Percentiles rank a stretch among this genome's conserved stretches.
Conservation (phyloP, 2,888 invertebrate genomes). For the Alentia gelatinosa region DNA sequence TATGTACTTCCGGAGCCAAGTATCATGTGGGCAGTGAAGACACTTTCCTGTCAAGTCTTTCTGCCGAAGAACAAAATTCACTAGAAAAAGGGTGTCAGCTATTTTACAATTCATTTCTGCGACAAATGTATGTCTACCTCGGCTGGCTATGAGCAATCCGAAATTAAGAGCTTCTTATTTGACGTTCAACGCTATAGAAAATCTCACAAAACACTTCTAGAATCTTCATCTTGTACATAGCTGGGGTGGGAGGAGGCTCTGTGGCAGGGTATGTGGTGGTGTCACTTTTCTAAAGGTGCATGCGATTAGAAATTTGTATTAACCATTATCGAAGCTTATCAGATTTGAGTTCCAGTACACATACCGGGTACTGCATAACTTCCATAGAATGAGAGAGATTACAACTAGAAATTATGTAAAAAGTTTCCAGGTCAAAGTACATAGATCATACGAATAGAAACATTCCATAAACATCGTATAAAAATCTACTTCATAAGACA, state of each 20-base stretch:
- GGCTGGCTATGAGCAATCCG: not conserved
- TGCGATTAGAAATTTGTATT: not conserved
- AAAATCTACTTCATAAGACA: not conserved
- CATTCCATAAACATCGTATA: not conserved
- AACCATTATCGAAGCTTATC: not conserved
- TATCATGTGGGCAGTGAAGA: too few relatives aligned
- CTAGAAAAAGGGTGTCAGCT: too few relatives aligned
- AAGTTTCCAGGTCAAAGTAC: not conserved
- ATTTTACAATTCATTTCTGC: too few relatives aligned
- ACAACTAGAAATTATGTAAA: not conserved
- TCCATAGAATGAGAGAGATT: not conserved
- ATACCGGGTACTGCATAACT: too few relatives aligned
- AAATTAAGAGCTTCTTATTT: not conserved
- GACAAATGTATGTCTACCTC: constrained; percentile 3
- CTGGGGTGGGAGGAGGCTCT: too few relatives aligned
- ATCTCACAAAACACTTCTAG: not conserved
- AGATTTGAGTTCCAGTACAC: too few relatives aligned
- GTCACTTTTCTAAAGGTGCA: not conserved
- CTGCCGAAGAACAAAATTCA: too few relatives aligned
- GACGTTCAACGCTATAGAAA: not conserved
- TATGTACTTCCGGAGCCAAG: not conserved
- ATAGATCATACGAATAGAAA: constrained; percentile 8
- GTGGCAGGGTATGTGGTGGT: not conserved
- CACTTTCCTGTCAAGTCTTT: too few relatives aligned
- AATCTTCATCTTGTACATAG: not conserved